These are phyloP conservation scores for Nebria brevicollis DNA, from an alignment of 2,888 invertebrate species.

Conservation along the genomic window DNA sequence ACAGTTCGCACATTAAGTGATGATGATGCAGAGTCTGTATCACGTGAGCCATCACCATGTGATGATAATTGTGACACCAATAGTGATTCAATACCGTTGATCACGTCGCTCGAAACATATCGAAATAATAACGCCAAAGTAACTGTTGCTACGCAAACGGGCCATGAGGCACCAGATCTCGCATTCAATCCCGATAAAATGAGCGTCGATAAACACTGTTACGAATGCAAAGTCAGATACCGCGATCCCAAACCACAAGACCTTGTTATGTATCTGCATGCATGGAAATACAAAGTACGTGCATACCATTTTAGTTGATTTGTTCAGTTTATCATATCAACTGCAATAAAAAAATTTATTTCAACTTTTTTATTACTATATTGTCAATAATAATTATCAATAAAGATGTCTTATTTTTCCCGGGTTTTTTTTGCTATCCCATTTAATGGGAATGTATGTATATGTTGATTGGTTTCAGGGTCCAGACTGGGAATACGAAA, in stretches of 20 bases:
- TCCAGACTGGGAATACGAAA: conserved; percentile 94
- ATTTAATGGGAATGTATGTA: no score
- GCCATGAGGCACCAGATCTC: conserved; percentile 78
- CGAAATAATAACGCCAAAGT: conserved; percentile 63
- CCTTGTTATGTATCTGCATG: conserved; percentile 95
- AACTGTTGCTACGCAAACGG: conserved; percentile 88
- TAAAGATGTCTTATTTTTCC: no score
- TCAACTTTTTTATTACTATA: no score
- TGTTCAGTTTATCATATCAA: not conserved
- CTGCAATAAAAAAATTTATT: not conserved
- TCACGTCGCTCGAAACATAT: conserved; percentile 62
- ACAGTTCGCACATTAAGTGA: conserved; percentile 65
- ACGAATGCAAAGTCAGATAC: conserved; percentile 92
- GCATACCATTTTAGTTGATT: not conserved
- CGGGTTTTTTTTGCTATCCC: no score
- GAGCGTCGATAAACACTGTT: conserved; percentile 86
- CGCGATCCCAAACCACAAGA: conserved; percentile 91
- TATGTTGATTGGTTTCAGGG: conserved; percentile 70
- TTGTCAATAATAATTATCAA: no score
- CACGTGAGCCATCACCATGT: conserved; percentile 78
- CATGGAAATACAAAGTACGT: conserved; percentile 87
- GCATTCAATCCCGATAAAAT: conserved; percentile 76
- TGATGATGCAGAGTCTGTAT: conserved; percentile 72
- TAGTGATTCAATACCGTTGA: conserved; percentile 53
- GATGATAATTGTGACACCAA: conserved; percentile 61